Evolutionary conservation across 2,113 vertebrate genomes (phyloP), one percentile per base, ranked within the genome.

Genomic region (Salvelinus namaycush): DNA sequence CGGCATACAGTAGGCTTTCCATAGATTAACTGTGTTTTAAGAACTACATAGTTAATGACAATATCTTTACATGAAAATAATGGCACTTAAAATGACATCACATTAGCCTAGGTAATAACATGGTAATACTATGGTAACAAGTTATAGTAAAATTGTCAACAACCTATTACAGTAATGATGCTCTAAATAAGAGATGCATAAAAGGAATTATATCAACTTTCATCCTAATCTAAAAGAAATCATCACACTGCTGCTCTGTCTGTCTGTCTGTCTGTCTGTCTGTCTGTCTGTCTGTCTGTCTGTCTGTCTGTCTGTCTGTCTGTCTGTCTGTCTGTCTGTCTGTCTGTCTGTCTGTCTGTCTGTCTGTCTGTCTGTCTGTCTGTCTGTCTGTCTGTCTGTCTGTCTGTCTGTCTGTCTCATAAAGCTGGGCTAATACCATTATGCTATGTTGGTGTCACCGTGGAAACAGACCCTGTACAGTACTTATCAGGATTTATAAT

Each of bases 181-280:
- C 72, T 72, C 34, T 57, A 70, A 80, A 85, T 78, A 81, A 22
- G n/a, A 62, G 29, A 81, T 44, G 72, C 74, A 71, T 87, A 83
- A 87, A 87, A 82, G 72, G 86, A 82, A 87, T 87, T 88, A 83
- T 82, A 70, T 74, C 68, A 73, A 77, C 70, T 48, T 73, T 69
- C 73, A 67, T 64, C 14, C 73, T 75, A 26, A n/a, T 68, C 62
- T 67, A 26, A 48, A 68, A 69, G 12, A 83, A 87, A 90, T 78
- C 74, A 60, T 11, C 39, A 44, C 76, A 83, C 7, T 79, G 83
- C 34, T 31, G 34, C 31, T 8, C 34, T 44, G 39, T 44, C 34
- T 39, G 34, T 39, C 34, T 39, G 34, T 5, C 31, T 31, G 31
- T 49, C 48, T 11, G 48, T 5, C 73, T 67, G 44, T 75, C 65